Evolutionary conservation across 2,888 invertebrate species (phyloP), one percentile per base, ranked within the genome.

Genomic region (Clepsis dumicolana): DNA sequence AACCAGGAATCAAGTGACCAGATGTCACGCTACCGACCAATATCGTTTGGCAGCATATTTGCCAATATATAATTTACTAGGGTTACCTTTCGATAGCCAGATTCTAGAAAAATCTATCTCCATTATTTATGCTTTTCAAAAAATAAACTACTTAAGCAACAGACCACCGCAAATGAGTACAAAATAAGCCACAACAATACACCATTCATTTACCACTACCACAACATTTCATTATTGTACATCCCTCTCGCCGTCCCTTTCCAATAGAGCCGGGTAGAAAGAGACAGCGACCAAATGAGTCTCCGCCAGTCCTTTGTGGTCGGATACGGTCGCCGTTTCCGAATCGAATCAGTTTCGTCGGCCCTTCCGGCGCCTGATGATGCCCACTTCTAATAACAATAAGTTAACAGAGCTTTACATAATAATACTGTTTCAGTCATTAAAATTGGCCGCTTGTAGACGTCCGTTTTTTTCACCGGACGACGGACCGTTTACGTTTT

Each of bases 281-380:
- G 12, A 21, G 21, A 48, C 21, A 48, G 41, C 21, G 48, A 21
- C 48, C 21, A 21, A 48, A 21, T 8, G 44, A 32, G 7, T 32
- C n/a, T n/a, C n/a, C n/a, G 4, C 16, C 48, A 21, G 18, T 48
- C 21, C 1, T 4, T 48, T 48, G 21, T 21, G 4, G 4, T 12
- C 21, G 48, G 48, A 48, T 48, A 48, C 48, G 21, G 21, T 2
- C 12, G 12, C 48, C 48, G 48, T 48, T 48, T 48, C 48, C 48
- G 48, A 21, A 18, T 48, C 12, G 48, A 21, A 48, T 48, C 48
- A 18, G 21, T 48, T 48, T 48, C 21, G 12, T 18, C 21, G 21
- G 12, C 48, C 48, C 21, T 48, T 48, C 48, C 48, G 21, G 48
- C 1, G 12, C 21, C 0, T 21, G 21, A 48, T 48, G 48, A 21